Evolutionary conservation across 2,113 vertebrate species (phyloP).

Genomic region (Paraplagusia blochii): DNA sequence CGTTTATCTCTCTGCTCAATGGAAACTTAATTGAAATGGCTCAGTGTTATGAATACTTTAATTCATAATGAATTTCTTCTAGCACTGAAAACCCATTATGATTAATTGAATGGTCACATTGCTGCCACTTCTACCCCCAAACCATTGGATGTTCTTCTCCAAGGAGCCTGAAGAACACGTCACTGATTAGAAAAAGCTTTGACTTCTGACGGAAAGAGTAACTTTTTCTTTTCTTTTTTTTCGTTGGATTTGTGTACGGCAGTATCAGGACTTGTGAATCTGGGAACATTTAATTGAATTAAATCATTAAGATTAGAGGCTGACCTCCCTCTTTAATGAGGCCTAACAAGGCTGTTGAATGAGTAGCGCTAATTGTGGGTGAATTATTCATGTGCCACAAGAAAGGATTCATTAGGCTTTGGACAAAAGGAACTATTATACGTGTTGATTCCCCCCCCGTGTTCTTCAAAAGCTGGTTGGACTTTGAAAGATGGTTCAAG

Average conservation of each 20-base stretch:
- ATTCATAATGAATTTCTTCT: neutral
- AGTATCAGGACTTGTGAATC: constrained; percentile 19
- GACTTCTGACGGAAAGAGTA: constrained; percentile 1
- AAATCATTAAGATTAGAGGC: constrained; percentile 66
- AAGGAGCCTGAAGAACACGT: neutral
- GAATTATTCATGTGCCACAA: constrained; percentile 44
- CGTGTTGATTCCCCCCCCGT: too few relatives aligned
- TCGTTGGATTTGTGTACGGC: neutral
- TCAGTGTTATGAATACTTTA: neutral
- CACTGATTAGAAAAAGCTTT: neutral
- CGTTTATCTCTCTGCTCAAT: neutral
- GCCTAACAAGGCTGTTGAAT: constrained; percentile 61
- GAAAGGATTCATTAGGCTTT: constrained; percentile 23
- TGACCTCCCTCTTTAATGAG: constrained; percentile 61
- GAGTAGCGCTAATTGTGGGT: constrained; percentile 43
- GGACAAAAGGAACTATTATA: constrained; percentile 32
- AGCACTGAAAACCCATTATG: neutral
- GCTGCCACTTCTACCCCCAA: neutral
- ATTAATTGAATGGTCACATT: neutral
- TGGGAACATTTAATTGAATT: constrained; percentile 60
- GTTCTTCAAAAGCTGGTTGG: too few relatives aligned
- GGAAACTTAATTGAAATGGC: neutral
- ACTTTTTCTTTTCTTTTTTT: neutral
- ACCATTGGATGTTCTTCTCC: neutral
- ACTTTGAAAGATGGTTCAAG: too few relatives aligned